Base-by-base conservation (phyloP, 1,140 invertebrate species). In the Pseudomyrmex dendroicus region DNA sequence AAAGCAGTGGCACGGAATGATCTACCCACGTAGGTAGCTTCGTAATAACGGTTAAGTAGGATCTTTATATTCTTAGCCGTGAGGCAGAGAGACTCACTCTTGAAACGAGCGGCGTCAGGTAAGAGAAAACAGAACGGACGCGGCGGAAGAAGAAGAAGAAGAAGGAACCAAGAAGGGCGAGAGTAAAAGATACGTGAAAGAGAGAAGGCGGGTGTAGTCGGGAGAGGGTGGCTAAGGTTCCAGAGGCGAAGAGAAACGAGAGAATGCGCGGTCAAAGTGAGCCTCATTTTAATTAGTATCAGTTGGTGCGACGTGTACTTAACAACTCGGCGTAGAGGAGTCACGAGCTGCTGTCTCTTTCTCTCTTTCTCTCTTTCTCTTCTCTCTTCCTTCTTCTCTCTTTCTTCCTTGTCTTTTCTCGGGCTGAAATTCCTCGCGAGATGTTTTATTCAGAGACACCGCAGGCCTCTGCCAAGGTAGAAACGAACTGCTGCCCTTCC, bases 201-300 rank as follows among this genome's bases (percentile, higher is more conserved):
- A 70, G 44, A 61, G 66, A 56, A 20, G 48, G 35, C 35, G 35
- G 35, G 35, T 35, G 15, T 35, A 46, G 22, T 13, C 68, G 12
- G 35, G 48, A 82, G 78, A 25, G 70, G 78, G 67, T 82, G 59
- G 70, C 46, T 50, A 68, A 57, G 73, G 64, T 15, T 20, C 54
- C 46, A 52, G 54, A 70, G 67, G 57, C 61, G 68, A 87, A 87
- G 83, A 78, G 83, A 67, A 83, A 78, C 54, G 68, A 74, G 76
- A 56, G 70, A 86, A 85, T 86, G 83, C 84, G 86, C 88, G 87
- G 84, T 85, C 90, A 87, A 92, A 92, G 89, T 91, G 91, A 92
- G 91, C 89, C 91, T 92, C 90, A 91, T 94, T 94, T 94, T 94
- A 94, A 94, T 94, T 94, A 94, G 92, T 91, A 93, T 93, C 92